These are phyloP conservation scores for Megaceryle torquata DNA, from an alignment of 2,113 vertebrate species.

Conservation along the genomic window DNA sequence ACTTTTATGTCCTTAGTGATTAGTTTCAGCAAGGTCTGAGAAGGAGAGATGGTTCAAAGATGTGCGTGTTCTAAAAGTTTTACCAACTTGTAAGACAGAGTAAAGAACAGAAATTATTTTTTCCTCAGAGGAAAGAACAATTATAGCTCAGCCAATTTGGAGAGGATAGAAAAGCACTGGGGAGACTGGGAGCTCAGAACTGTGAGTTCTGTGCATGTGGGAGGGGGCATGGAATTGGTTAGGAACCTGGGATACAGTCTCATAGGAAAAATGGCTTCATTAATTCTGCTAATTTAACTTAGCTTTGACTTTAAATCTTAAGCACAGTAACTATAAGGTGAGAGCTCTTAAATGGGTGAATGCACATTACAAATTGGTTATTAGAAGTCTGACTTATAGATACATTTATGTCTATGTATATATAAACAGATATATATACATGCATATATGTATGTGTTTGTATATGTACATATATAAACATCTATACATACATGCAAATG, in stretches of 20 bases:
- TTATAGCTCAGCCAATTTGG: background rate
- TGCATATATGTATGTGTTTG: background rate
- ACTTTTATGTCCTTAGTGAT: background rate
- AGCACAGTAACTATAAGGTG: background rate
- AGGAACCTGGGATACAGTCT: background rate
- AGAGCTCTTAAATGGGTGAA: background rate
- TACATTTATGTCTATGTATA: background rate
- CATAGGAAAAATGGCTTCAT: background rate
- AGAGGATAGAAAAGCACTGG: rapidly evolving
- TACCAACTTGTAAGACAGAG: background rate
- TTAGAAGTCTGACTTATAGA: background rate
- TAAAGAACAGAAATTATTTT: background rate
- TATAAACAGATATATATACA: rapidly evolving
- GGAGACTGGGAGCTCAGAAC: background rate
- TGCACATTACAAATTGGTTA: background rate
- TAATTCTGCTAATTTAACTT: slow-evolving; percentile 37
- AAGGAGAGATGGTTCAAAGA: background rate
- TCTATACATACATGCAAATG: background rate
- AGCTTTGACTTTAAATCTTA: background rate
- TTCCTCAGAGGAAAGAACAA: background rate
- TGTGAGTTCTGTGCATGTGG: background rate
- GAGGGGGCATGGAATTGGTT: background rate
- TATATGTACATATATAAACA: background rate
- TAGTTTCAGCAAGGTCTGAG: background rate
- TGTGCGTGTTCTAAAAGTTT: background rate